Conservation (phyloP, 2,888 invertebrate species). For the Euzophera pinguis region DNA sequence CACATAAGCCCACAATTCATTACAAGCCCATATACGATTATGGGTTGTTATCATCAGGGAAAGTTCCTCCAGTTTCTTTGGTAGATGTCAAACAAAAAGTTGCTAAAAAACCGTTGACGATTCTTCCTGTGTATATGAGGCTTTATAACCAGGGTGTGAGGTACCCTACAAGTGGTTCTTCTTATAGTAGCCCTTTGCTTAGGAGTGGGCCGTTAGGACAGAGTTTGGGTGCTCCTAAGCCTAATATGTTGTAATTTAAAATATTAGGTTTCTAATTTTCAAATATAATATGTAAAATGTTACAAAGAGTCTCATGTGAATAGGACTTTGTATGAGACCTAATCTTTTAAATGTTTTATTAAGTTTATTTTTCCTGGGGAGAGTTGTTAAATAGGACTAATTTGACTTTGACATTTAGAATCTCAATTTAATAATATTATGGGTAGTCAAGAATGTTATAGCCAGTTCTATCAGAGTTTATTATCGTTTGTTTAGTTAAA, state of each 20-base stretch:
- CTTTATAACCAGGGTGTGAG: slow-evolving; percentile 18
- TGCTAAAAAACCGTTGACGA: slow-evolving; percentile 33
- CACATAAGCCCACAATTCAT: slow-evolving; percentile 15
- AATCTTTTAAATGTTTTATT: too few relatives aligned
- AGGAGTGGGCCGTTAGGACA: slow-evolving; percentile 18
- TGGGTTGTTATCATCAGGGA: slow-evolving; percentile 38
- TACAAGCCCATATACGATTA: slow-evolving; percentile 39
- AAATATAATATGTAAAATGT: too few relatives aligned
- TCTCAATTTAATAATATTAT: too few relatives aligned
- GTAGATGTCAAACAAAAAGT: slow-evolving; percentile 41
- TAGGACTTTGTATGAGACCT: too few relatives aligned
- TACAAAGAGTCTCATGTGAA: too few relatives aligned
- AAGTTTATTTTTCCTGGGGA: too few relatives aligned
- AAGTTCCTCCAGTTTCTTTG: slow-evolving; percentile 41
- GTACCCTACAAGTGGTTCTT: slow-evolving; percentile 20
- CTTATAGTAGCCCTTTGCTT: slow-evolving; percentile 27
- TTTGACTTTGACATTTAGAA: too few relatives aligned
- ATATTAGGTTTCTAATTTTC: too few relatives aligned
- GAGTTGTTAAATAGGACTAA: too few relatives aligned
- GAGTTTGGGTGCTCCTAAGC: neutral
- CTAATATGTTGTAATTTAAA: slow-evolving; percentile 1
- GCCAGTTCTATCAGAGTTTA: too few relatives aligned
- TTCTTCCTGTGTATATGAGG: slow-evolving; percentile 53
- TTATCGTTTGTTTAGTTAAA: too few relatives aligned
- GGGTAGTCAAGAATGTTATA: too few relatives aligned